Evolutionary conservation across 2,888 invertebrate species (phyloP).

Genomic region (Cylindroiulus punctatus): DNA sequence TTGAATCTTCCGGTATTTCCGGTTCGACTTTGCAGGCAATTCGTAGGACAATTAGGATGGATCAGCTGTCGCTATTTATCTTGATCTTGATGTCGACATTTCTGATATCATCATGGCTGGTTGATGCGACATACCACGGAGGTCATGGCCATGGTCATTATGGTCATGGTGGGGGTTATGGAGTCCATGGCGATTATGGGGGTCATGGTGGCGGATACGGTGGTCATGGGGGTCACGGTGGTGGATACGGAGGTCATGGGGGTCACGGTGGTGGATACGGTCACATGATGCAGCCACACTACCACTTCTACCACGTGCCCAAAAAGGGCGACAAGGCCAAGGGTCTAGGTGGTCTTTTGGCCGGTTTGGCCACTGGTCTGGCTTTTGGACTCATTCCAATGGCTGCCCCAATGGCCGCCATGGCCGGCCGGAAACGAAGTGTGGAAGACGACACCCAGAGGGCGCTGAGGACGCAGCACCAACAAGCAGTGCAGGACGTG

Average conservation of each 20-base stretch:
- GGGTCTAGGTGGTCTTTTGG: slow-evolving; percentile 2
- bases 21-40: neutral
- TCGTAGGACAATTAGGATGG: neutral
- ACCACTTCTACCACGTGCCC: slow-evolving; percentile 42
- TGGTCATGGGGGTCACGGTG: too few species aligned
- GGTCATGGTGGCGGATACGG: too few species aligned
- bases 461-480: neutral
- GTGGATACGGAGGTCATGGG: too few species aligned
- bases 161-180: slow-evolving; percentile 23
- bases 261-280: slow-evolving; percentile 44
- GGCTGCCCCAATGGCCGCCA: neutral
- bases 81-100: neutral
- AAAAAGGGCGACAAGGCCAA: slow-evolving; percentile 45
- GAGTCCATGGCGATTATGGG: too few species aligned
- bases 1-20: neutral
- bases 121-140: neutral
- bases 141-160: slow-evolving; percentile 44
- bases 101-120: neutral
- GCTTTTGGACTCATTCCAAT: slow-evolving; percentile 44
- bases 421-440: slow-evolving; percentile 51
- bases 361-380: slow-evolving; percentile 43
- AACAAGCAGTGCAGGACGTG: neutral
- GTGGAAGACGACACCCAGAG: slow-evolving; percentile 39
- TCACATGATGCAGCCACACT: slow-evolving; percentile 31
- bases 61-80: neutral